These are phyloP conservation scores for Serilophus lunatus DNA, from an alignment of 2,113 vertebrate genomes.

Conservation along the genomic window DNA sequence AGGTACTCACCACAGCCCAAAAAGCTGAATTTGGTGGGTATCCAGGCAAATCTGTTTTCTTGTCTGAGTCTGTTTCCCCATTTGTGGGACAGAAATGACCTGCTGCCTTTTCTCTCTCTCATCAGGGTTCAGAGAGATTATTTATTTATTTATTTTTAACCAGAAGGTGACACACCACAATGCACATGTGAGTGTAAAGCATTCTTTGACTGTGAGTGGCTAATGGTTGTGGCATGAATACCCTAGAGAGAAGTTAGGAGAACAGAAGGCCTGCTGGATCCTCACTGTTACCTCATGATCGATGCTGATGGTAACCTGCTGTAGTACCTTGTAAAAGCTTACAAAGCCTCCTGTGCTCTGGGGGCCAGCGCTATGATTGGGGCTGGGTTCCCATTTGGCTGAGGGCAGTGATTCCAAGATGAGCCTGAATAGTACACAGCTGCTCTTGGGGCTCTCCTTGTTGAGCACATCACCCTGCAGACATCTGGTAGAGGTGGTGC, in stretches of 20 bases:
- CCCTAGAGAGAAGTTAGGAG: conserved; percentile 42
- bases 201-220: neutral
- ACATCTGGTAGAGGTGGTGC: neutral
- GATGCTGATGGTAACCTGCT: conserved; percentile 26
- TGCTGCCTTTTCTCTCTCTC: neutral
- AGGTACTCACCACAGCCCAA: neutral
- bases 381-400: neutral
- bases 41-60: neutral
- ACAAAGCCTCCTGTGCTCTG: neutral
- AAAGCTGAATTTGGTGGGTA: neutral
- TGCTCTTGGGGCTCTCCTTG: neutral
- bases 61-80: neutral
- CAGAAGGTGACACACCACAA: neutral
- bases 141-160: conserved; percentile 29
- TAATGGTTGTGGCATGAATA: conserved; percentile 48
- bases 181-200: neutral
- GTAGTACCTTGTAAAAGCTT: neutral
- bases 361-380: neutral
- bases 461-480: neutral
- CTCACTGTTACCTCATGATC: neutral
- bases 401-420: neutral
- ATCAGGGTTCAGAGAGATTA: neutral
- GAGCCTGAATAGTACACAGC: neutral
- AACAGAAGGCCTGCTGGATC: neutral
- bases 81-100: neutral